Evolutionary conservation across 2,888 invertebrate genomes (phyloP).

Genomic region (Drosophila paramelanica): DNA sequence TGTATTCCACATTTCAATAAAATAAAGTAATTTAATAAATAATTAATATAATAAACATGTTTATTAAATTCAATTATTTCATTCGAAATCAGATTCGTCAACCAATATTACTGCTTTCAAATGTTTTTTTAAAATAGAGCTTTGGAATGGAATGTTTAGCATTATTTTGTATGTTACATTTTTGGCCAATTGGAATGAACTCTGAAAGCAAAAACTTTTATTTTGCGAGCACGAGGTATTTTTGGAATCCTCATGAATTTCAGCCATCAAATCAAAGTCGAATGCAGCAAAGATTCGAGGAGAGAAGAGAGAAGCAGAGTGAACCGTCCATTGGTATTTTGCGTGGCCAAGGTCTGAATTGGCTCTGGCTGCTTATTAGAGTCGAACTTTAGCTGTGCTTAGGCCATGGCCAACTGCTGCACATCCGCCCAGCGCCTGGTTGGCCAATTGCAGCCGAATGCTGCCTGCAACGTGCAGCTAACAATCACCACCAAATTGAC

Average conservation of each 20-base stretch:
- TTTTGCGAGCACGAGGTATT: too few relatives aligned
- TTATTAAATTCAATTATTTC: too few relatives aligned
- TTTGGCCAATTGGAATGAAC: too few relatives aligned
- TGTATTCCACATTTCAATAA: too few relatives aligned
- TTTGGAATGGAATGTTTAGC: too few relatives aligned
- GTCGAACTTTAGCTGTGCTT: not conserved
- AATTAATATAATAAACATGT: too few relatives aligned
- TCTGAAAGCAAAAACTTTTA: too few relatives aligned
- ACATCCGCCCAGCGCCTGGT: not conserved
- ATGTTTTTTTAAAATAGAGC: too few relatives aligned
- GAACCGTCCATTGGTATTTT: not conserved
- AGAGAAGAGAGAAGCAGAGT: not conserved
- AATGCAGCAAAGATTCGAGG: not conserved
- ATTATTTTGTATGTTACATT: too few relatives aligned
- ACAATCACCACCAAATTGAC: slow-evolving; percentile 74
- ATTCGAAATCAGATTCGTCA: too few relatives aligned
- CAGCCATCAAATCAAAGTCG: slow-evolving; percentile 4
- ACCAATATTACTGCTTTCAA: too few relatives aligned
- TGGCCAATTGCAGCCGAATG: slow-evolving; percentile 21
- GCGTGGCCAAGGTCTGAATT: slow-evolving; percentile 6
- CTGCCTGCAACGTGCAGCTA: slow-evolving; percentile 37
- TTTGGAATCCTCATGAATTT: slow-evolving; percentile 2
- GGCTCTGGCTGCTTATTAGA: slow-evolving; percentile 22
- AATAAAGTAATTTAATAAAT: too few relatives aligned
- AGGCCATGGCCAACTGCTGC: not conserved